A percentile compares a stretch with the other conserved stretches of the same genome.
Evolutionary conservation across 2,113 vertebrate species (phyloP).

Genomic region (Campylorhamphus procurvoides): DNA sequence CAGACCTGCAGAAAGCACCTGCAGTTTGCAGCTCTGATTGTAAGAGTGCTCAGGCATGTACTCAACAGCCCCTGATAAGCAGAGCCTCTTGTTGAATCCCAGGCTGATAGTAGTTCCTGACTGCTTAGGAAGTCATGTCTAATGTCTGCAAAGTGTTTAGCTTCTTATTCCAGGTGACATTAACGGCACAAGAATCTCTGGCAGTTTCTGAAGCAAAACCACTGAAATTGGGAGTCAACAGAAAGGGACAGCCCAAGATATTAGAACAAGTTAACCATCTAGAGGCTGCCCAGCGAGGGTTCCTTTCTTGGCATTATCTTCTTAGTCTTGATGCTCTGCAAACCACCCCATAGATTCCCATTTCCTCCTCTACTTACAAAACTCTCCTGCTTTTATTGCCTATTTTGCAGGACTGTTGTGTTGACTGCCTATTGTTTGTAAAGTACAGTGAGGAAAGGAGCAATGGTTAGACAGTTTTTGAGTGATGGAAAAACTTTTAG

Average conservation of each 20-base stretch:
- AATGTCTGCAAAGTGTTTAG: background rate
- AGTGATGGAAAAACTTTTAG: background rate
- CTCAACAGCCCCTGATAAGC: background rate
- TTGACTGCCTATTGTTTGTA: background rate
- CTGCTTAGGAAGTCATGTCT: background rate
- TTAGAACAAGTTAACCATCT: background rate
- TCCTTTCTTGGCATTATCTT: background rate
- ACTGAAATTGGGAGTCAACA: background rate
- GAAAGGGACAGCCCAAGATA: background rate
- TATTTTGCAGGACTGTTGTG: background rate
- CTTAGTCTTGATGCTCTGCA: background rate
- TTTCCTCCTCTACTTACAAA: background rate
- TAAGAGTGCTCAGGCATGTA: background rate
- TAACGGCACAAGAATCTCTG: background rate
- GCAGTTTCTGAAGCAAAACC: background rate
- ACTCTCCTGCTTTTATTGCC: background rate
- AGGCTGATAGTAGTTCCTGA: background rate
- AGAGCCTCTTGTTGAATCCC: background rate
- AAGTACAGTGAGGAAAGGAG: background rate
- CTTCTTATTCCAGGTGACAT: background rate
- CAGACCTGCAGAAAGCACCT: background rate
- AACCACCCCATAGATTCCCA: background rate
- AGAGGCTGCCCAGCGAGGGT: background rate
- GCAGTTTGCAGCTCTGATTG: background rate
- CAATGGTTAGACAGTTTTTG: background rate